Percentiles rank a stretch among this genome's conserved stretches.
These are phyloP conservation scores for Amphiprion percula DNA, from an alignment of 2,113 vertebrate genomes.

Conservation along the genomic window DNA sequence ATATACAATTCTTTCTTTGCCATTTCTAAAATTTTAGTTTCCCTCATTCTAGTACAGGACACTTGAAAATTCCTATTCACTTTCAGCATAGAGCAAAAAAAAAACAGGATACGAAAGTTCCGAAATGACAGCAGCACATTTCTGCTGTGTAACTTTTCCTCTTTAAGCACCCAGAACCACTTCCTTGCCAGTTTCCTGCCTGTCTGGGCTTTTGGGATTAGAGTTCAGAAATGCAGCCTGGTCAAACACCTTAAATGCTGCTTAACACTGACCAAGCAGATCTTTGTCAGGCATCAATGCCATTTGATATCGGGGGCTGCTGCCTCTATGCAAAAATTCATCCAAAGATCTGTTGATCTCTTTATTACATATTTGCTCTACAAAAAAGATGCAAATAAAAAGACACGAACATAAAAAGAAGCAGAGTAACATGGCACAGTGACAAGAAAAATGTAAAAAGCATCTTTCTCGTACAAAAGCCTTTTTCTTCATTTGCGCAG, in stretches of 20 bases:
- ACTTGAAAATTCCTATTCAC: background rate
- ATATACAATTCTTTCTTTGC: background rate
- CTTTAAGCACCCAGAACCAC: constrained; percentile 65
- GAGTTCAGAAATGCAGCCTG: constrained; percentile 62
- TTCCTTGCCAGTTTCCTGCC: constrained; percentile 79
- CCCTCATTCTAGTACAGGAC: background rate
- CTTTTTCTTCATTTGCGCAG: constrained; percentile 17
- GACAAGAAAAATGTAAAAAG: constrained; percentile 6
- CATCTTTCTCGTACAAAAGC: background rate
- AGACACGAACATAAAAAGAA: constrained; percentile 6
- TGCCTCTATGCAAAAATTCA: constrained; percentile 8
- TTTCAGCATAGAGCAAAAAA: constrained; percentile 43
- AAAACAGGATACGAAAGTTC: constrained; percentile 75
- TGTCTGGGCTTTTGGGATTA: constrained; percentile 78
- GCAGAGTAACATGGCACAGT: background rate
- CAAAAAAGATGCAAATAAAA: background rate
- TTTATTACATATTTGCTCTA: background rate
- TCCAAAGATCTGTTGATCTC: background rate
- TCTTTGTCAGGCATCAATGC: background rate
- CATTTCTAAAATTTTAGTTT: constrained; percentile 13
- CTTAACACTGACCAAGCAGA: background rate
- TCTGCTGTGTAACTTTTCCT: constrained; percentile 46
- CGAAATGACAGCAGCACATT: constrained; percentile 44
- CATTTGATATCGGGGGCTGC: constrained; percentile 15
- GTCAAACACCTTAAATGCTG: constrained; percentile 18